Evolutionary conservation across 2,888 invertebrate genomes (phyloP).

Genomic region (Spisula subtruncata): DNA sequence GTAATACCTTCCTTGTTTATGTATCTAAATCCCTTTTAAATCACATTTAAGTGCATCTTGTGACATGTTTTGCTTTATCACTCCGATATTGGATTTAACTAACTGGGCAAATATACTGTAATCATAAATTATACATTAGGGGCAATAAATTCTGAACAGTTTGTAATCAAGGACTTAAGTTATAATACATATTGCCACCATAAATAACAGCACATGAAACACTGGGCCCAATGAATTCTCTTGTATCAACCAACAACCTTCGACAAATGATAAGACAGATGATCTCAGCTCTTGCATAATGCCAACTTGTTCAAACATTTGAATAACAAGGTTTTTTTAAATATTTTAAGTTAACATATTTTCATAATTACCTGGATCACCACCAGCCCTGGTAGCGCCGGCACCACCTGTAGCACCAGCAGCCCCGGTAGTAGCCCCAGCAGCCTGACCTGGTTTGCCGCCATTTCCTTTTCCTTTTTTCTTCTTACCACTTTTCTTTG

Average conservation of each 20-base stretch:
- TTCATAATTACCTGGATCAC: background rate
- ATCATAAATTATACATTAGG: too few species aligned
- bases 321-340: too few species aligned
- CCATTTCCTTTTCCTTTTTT: slow-evolving; percentile 8
- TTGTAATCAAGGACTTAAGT: background rate
- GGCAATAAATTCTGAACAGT: too few species aligned
- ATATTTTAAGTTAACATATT: too few species aligned
- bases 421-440: background rate
- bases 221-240: background rate
- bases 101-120: too few species aligned
- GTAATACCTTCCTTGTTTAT: too few species aligned
- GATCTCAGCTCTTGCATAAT: too few species aligned
- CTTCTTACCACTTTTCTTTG: slow-evolving; percentile 19
- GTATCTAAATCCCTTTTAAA: too few species aligned
- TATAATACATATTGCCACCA: background rate
- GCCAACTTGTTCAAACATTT: too few species aligned
- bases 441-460: background rate
- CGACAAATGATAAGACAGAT: background rate
- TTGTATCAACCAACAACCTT: background rate
- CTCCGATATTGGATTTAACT: too few species aligned
- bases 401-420: background rate
- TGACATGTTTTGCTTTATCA: too few species aligned
- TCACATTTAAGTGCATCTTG: too few species aligned
- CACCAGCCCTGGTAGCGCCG: background rate
- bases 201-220: background rate